Conservation (phyloP, 2,888 invertebrate genomes). For the Synergus umbraculus region DNA sequence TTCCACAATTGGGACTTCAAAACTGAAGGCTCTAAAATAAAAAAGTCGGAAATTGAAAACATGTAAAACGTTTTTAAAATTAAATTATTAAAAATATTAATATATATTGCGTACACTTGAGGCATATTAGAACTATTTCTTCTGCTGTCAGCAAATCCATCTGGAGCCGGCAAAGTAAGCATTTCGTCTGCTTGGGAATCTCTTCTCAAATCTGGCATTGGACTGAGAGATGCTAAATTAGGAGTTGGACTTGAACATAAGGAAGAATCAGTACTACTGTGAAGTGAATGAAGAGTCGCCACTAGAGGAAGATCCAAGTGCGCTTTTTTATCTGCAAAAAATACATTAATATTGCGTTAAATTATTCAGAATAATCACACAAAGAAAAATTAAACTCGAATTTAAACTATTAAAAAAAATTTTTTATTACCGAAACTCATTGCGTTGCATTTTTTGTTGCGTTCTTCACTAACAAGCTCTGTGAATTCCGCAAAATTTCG, state of each 20-base stretch:
- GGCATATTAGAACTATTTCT: slow-evolving; percentile 77
- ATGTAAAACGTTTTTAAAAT: neutral
- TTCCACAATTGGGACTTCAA: slow-evolving; percentile 54
- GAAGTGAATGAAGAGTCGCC: slow-evolving; percentile 60
- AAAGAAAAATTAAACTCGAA: too few relatives aligned
- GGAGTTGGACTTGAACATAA: slow-evolving; percentile 79
- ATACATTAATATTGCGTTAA: neutral
- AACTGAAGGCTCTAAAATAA: slow-evolving; percentile 64
- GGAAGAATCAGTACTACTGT: slow-evolving; percentile 75
- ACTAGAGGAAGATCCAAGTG: slow-evolving; percentile 63
- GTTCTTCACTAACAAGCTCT: slow-evolving; percentile 84
- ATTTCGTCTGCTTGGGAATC: slow-evolving; percentile 82
- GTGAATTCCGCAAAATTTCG: slow-evolving; percentile 89
- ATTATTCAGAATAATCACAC: too few relatives aligned
- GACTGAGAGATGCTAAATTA: slow-evolving; percentile 82
- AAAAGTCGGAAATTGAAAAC: neutral
- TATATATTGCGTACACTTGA: slow-evolving; percentile 61
- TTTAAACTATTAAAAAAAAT: too few relatives aligned
- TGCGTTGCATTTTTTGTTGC: slow-evolving; percentile 63
- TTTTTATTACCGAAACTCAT: slow-evolving; percentile 9
- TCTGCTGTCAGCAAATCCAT: slow-evolving; percentile 90
- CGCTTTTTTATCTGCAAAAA: slow-evolving; percentile 58
- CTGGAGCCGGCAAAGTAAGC: slow-evolving; percentile 85
- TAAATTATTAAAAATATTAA: neutral
- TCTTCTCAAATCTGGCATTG: slow-evolving; percentile 82